Percentiles rank a stretch among this genome's conserved stretches.
Evolutionary conservation across 37 sponge, comb jelly and placozoan genomes (phyloP).

Genomic region (Trichoplax adhaerens): DNA sequence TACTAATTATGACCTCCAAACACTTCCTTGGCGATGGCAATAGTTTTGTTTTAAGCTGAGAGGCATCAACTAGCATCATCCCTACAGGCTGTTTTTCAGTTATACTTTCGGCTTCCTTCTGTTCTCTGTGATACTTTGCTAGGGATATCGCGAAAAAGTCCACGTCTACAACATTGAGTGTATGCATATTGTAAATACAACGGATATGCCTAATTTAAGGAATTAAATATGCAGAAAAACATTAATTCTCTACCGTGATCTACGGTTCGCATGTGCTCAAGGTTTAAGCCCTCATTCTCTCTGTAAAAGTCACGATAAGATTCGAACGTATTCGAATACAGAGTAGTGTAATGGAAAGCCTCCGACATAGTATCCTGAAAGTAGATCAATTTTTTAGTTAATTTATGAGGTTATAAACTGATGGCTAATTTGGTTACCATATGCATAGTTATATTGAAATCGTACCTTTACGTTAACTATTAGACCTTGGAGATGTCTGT

Average conservation of each 20-base stretch:
- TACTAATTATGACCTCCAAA: conserved; percentile 34
- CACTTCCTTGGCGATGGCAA: conserved; percentile 81
- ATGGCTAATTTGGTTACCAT: background rate
- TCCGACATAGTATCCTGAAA: conserved; percentile 30
- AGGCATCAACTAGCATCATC: conserved; percentile 59
- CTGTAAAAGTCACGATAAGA: conserved; percentile 66
- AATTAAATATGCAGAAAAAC: background rate
- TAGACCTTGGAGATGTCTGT: conserved; percentile 38
- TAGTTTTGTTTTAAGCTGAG: conserved; percentile 49
- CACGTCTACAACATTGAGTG: conserved; percentile 45
- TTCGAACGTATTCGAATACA: conserved; percentile 79
- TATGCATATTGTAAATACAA: background rate
- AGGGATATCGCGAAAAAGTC: conserved; percentile 62
- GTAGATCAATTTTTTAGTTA: background rate
- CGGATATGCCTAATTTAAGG: background rate
- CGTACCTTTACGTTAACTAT: conserved; percentile 26
- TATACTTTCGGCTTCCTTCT: conserved; percentile 39
- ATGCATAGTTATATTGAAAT: background rate
- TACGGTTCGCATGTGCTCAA: conserved; percentile 36
- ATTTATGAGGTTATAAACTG: background rate
- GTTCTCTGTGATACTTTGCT: conserved; percentile 59
- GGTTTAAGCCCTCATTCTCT: conserved; percentile 61
- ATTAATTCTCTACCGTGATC: conserved; percentile 52
- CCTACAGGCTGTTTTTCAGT: conserved; percentile 62
- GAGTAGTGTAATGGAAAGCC: conserved; percentile 56